Evolutionary conservation across 2,888 invertebrate genomes (phyloP).

Genomic region (Amphipoea lucens): DNA sequence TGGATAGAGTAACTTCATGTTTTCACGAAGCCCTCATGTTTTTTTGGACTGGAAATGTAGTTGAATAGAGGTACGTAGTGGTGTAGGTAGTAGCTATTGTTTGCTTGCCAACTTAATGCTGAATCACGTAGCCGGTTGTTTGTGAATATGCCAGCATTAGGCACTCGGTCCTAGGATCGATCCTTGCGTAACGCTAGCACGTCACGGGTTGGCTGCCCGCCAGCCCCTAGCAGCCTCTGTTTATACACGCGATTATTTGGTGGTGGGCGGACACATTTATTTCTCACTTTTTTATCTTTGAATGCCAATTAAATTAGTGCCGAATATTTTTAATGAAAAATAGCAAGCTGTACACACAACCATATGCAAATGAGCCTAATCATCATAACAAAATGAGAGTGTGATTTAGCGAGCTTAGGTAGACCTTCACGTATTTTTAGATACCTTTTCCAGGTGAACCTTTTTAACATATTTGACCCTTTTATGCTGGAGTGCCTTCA

Average conservation of each 20-base stretch:
- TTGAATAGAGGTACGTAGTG: conserved; percentile 35
- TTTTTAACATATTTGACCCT: conserved; percentile 61
- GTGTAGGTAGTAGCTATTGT: conserved; percentile 49
- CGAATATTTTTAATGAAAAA: neutral
- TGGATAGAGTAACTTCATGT: conserved; percentile 55
- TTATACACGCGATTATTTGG: conserved; percentile 59
- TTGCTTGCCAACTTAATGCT: conserved; percentile 55
- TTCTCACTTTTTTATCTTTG: conserved; percentile 8
- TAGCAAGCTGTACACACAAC: neutral
- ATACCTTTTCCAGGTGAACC: conserved; percentile 45
- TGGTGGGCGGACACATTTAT: conserved; percentile 27
- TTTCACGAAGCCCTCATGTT: conserved; percentile 51
- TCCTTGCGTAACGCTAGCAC: conserved; percentile 69
- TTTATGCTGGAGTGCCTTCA: conserved; percentile 42
- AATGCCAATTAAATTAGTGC: neutral
- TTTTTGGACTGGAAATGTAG: conserved; percentile 46
- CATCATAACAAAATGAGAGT: conserved; percentile 34
- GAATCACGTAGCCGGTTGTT: conserved; percentile 58
- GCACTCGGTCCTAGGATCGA: conserved; percentile 68
- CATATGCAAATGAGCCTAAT: conserved; percentile 25
- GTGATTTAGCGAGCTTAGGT: conserved; percentile 19
- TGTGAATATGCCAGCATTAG: conserved; percentile 62
- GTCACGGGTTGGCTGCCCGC: conserved; percentile 74
- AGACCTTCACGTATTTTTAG: conserved; percentile 38
- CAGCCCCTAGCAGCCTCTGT: conserved; percentile 67